phyloP scores from a whole-genome alignment of 2,113 vertebrate species.

The Paralichthys olivaceus region DNA sequence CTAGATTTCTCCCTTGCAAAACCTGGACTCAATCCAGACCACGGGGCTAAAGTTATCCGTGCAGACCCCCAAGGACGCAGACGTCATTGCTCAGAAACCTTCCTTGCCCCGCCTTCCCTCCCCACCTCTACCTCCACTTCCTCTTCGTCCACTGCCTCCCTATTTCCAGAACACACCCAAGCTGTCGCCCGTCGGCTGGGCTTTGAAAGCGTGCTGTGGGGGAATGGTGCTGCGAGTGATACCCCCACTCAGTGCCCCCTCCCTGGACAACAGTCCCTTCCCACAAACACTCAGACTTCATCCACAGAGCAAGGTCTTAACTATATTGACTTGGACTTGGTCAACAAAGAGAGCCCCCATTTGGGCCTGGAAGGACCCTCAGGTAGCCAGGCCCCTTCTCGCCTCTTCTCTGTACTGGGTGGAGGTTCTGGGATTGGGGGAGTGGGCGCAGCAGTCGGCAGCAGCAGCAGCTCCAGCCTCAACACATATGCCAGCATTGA shows the following conservation, averaged over 20 bases:
- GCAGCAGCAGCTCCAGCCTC: slow-evolving; percentile 64
- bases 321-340: slow-evolving; percentile 88
- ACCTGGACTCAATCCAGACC: slow-evolving; percentile 79
- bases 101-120: slow-evolving; percentile 75
- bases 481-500: slow-evolving; percentile 87
- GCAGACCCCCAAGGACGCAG: slow-evolving; percentile 78
- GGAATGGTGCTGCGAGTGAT: slow-evolving; percentile 68
- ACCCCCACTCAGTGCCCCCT: slow-evolving; percentile 54
- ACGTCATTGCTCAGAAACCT: slow-evolving; percentile 85
- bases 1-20: slow-evolving; percentile 81
- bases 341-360: slow-evolving; percentile 79
- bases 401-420: slow-evolving; percentile 76
- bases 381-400: slow-evolving; percentile 69
- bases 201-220: slow-evolving; percentile 80
- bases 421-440: slow-evolving; percentile 59
- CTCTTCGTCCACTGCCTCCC: slow-evolving; percentile 70
- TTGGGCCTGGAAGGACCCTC: slow-evolving; percentile 70
- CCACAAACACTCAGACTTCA: slow-evolving; percentile 64
- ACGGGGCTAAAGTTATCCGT: slow-evolving; percentile 78
- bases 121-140: slow-evolving; percentile 69
- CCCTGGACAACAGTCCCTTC: slow-evolving; percentile 58
- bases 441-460: slow-evolving; percentile 52
- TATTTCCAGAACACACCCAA: slow-evolving; percentile 82
- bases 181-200: slow-evolving; percentile 75
- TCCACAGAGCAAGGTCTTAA: slow-evolving; percentile 85